A percentile compares a stretch with the other conserved stretches of the same genome.
Evolutionary conservation across 2,888 invertebrate species (phyloP).

Genomic region (Tetragnatha montana): DNA sequence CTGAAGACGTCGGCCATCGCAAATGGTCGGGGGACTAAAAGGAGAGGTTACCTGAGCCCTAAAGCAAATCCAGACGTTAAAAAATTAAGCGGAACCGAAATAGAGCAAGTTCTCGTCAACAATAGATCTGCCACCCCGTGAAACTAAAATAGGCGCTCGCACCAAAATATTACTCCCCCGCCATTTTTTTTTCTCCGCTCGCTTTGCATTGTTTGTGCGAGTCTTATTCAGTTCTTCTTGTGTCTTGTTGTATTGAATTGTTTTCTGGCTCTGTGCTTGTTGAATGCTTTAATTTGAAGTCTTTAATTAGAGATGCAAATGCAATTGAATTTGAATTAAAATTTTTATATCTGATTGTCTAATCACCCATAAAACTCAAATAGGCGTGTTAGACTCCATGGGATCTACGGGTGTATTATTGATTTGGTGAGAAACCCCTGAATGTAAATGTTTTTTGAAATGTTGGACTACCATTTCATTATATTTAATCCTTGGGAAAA

Average conservation of each 20-base stretch:
- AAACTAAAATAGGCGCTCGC: conserved; percentile 56
- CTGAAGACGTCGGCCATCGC: not conserved
- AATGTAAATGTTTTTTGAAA: too few species aligned
- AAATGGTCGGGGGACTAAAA: not conserved
- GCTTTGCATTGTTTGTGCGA: not conserved
- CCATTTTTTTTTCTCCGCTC: not conserved
- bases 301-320: not conserved
- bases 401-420: too few species aligned
- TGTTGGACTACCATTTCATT: too few species aligned
- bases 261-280: too few species aligned
- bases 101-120: conserved; percentile 64
- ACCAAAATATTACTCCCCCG: conserved; percentile 49
- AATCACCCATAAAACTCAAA: not conserved
- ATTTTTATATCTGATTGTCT: too few species aligned
- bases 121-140: conserved; percentile 47
- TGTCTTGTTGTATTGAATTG: not conserved
- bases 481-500: too few species aligned
- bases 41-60: conserved; percentile 21
- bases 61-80: conserved; percentile 29
- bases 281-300: not conserved
- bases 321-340: too few species aligned
- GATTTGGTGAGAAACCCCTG: too few species aligned
- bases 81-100: conserved; percentile 46
- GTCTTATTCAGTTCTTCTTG: conserved; percentile 17
- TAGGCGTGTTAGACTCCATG: too few species aligned